Evolutionary conservation across 1,140 invertebrate species (phyloP).

Genomic region (Zaprionus vittiger): DNA sequence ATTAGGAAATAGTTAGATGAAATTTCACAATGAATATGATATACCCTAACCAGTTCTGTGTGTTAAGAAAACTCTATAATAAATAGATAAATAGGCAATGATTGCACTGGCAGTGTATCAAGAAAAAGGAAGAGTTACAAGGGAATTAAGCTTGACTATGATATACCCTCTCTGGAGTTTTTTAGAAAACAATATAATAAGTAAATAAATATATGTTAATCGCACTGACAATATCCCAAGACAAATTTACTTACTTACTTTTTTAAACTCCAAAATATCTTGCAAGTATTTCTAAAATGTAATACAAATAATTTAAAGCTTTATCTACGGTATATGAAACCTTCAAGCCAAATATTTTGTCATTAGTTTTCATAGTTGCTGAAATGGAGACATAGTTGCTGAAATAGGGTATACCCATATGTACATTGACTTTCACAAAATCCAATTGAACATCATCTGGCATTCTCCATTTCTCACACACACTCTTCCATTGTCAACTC

Average conservation of each 20-base stretch:
- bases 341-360: neutral
- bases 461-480: neutral
- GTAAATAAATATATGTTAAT: too few relatives aligned
- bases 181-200: too few relatives aligned
- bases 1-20: neutral
- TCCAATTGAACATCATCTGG: neutral
- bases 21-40: neutral
- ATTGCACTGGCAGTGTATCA: too few relatives aligned
- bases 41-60: neutral
- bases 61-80: neutral
- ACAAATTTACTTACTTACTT: too few relatives aligned
- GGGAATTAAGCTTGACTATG: too few relatives aligned
- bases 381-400: neutral
- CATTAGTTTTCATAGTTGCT: neutral
- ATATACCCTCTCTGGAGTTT: too few relatives aligned
- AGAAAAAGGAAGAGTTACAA: too few relatives aligned
- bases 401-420: neutral
- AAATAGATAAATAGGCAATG: too few relatives aligned
- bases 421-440: neutral
- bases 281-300: too few relatives aligned
- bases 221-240: too few relatives aligned
- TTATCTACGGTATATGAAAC: neutral
- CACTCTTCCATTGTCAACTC: slow-evolving; percentile 4
- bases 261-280: neutral
- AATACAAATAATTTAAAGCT: too few relatives aligned